These are phyloP conservation scores for Ramazzottius varieornatus DNA, from an alignment of 2,888 invertebrate genomes.

Conservation along the genomic window DNA sequence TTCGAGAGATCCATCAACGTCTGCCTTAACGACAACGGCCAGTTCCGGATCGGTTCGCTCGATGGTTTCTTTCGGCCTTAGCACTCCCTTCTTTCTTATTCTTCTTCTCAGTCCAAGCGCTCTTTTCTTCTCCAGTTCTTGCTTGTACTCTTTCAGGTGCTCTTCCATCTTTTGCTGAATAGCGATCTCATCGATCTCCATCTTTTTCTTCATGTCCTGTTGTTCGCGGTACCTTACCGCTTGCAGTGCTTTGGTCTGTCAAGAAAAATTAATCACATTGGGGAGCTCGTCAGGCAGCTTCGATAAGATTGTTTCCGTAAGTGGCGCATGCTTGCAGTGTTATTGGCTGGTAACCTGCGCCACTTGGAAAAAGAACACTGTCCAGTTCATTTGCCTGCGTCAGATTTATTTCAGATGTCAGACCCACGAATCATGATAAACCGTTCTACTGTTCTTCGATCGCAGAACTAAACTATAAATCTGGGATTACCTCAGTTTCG, in stretches of 20 bases:
- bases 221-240: conserved; percentile 38
- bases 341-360: no score
- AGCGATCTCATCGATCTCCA: conserved; percentile 32
- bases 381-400: no score
- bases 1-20: conserved; percentile 27
- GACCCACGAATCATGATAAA: no score
- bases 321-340: no score
- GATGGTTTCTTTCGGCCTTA: conserved; percentile 26
- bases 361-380: no score
- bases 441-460: no score
- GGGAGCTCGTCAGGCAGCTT: not conserved
- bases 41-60: conserved; percentile 26
- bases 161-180: conserved; percentile 38
- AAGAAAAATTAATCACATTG: conserved; percentile 5
- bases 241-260: conserved; percentile 37
- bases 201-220: conserved; percentile 34
- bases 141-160: conserved; percentile 26
- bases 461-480: no score
- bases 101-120: conserved; percentile 30
- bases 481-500: conserved; percentile 43
- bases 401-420: no score
- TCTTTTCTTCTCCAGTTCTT: conserved; percentile 7
- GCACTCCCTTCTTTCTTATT: conserved; percentile 13
- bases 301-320: no score
- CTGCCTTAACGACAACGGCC: conserved; percentile 39